Percentiles rank a stretch among this genome's conserved stretches.
These are phyloP conservation scores for Betta splendens DNA, from an alignment of 2,797 vertebrate genomes.

Conservation along the genomic window DNA sequence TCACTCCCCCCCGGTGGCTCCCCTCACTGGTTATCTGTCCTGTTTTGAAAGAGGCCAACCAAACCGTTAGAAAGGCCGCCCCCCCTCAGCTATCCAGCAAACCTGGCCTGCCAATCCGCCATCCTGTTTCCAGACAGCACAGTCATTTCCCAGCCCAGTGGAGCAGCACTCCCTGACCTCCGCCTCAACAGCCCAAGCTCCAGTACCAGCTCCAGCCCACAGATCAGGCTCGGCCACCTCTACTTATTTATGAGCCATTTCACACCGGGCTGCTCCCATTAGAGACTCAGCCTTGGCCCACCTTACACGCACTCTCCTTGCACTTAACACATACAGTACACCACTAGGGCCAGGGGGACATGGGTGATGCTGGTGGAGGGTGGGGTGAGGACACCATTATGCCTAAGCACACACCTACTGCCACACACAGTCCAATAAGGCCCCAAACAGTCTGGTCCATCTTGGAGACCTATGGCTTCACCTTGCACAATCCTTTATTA, in stretches of 20 bases:
- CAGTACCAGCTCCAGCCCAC: slow-evolving; percentile 57
- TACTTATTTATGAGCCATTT: slow-evolving; percentile 83
- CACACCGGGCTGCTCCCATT: slow-evolving; percentile 79
- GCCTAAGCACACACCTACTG: slow-evolving; percentile 20
- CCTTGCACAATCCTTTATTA: slow-evolving; percentile 32
- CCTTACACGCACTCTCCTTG: slow-evolving; percentile 58
- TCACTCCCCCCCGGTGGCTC: slow-evolving; percentile 41
- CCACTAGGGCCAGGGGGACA: slow-evolving; percentile 29
- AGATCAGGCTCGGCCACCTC: slow-evolving; percentile 67
- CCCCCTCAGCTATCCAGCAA: slow-evolving; percentile 49
- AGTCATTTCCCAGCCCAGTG: slow-evolving; percentile 83
- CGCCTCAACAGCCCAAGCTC: slow-evolving; percentile 58
- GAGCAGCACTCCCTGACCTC: slow-evolving; percentile 79
- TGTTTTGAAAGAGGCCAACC: slow-evolving; percentile 65
- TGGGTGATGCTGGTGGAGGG: slow-evolving; percentile 8
- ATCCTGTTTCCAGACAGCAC: slow-evolving; percentile 74
- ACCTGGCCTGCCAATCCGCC: slow-evolving; percentile 68
- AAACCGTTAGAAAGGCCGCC: slow-evolving; percentile 68
- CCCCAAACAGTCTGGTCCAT: slow-evolving; percentile 38
- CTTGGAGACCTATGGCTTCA: slow-evolving; percentile 24
- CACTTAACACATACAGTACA: slow-evolving; percentile 61
- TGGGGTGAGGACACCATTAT: slow-evolving; percentile 26
- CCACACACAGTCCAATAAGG: slow-evolving; percentile 29
- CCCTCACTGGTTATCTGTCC: slow-evolving; percentile 60
- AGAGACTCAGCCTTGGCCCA: slow-evolving; percentile 70